Conservation (phyloP, 1,140 invertebrate genomes). For the Calosoma granatense region DNA sequence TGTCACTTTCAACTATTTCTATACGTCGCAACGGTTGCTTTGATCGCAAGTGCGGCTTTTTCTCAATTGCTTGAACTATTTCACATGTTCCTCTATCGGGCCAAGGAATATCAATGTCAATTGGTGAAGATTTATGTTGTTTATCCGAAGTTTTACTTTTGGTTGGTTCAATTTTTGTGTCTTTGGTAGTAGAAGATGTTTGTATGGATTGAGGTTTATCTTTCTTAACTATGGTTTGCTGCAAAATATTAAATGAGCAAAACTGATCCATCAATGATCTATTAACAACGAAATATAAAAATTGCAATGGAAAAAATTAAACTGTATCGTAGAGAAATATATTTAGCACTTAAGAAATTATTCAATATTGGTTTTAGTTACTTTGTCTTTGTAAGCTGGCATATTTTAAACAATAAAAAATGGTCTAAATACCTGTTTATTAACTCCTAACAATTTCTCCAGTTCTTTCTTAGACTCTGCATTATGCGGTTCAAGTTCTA, state of each 20-base stretch:
- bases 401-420: too few relatives aligned
- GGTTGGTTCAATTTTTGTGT: neutral
- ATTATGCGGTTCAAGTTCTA: conserved; percentile 64
- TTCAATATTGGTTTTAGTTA: too few relatives aligned
- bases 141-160: neutral
- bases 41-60: neutral
- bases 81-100: neutral
- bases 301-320: too few relatives aligned
- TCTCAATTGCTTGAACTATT: neutral
- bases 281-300: too few relatives aligned
- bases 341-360: too few relatives aligned
- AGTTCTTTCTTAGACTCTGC: conserved; percentile 47
- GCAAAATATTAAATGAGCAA: too few relatives aligned
- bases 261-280: too few relatives aligned
- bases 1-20: neutral
- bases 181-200: neutral
- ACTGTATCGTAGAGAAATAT: too few relatives aligned
- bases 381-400: too few relatives aligned
- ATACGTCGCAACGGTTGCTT: neutral
- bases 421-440: conserved; percentile 24
- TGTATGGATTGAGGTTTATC: neutral
- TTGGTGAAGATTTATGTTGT: neutral
- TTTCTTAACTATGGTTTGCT: too few relatives aligned
- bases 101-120: neutral
- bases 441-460: conserved; percentile 40